Evolutionary conservation across 2,888 invertebrate species (phyloP), one percentile per base, ranked within the genome.

Genomic region (Bruchidius siliquastri): DNA sequence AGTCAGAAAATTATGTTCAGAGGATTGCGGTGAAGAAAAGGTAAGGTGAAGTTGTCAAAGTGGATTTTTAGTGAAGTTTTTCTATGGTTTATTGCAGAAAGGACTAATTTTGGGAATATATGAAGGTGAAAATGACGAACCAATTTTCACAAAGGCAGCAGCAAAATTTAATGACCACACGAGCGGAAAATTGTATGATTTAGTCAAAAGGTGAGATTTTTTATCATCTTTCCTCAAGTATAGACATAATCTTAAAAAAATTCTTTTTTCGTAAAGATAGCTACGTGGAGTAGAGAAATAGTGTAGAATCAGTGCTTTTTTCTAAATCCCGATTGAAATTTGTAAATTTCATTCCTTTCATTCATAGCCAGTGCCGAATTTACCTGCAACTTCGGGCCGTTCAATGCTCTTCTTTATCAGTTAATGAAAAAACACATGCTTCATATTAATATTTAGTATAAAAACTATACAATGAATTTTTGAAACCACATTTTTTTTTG

Each of bases 101-200:
- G 89, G 90, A 0, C 79, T 90, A n/a, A 89, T 90, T 73, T 80
- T 91, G 72, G 90, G 90, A 0, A 87, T 89, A 20, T 90, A 89
- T 81, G 87, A 89, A 77, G 83, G 82, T 10, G 85, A 86, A 22
- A 81, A 84, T 22, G 83, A 86, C 67, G 85, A 86, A 77, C 87
- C 88, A 6, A 86, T 88, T 76, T 84, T 90, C 75, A 88, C 90
- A 0, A 82, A 87, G 22, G 85, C 87, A 0, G 90, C 88, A 0
- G 84, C 86, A 75, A 88, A 89, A 82, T 83, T 89, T 71, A 87
- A 91, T 79, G 87, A 88, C 76, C 87, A 87, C 77, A 81, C 87
- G 69, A 87, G 86, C 4, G 90, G 90, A 74, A 90, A 89, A 81
- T 80, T 91, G 49, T 80, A 82, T 71, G 86, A 88, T 74, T 83